phyloP scores from a whole-genome alignment of 2,888 invertebrate genomes.

The Rhamnusium bicolor region DNA sequence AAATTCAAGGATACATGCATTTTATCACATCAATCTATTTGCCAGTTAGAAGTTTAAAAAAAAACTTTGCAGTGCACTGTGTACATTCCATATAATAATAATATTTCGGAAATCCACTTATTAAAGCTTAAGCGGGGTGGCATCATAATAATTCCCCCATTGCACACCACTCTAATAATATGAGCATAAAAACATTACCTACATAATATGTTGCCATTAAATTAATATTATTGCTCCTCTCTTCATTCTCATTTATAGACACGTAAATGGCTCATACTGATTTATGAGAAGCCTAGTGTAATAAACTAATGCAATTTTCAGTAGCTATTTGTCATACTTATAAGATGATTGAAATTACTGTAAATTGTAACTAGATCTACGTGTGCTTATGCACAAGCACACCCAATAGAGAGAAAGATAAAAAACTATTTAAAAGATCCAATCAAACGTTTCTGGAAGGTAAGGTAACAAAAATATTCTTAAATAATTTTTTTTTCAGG shows the following conservation, averaged over 20 bases:
- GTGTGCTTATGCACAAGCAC: too few species aligned
- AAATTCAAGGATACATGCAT: too few species aligned
- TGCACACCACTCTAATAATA: conserved; percentile 3
- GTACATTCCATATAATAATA: neutral
- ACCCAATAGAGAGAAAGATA: too few species aligned
- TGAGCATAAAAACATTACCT: conserved; percentile 25
- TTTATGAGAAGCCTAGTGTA: conserved; percentile 52
- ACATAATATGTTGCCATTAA: conserved; percentile 64
- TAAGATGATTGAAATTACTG: neutral
- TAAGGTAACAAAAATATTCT: too few species aligned
- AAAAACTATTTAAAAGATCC: too few species aligned
- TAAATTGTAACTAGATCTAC: neutral
- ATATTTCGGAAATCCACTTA: neutral
- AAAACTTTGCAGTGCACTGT: neutral
- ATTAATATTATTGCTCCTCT: conserved; percentile 65
- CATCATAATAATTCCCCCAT: conserved; percentile 16
- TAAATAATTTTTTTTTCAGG: too few species aligned
- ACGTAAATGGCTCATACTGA: conserved; percentile 40
- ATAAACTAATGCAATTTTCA: conserved; percentile 63
- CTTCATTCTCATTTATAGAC: conserved; percentile 50
- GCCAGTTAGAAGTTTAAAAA: neutral
- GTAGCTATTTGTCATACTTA: conserved; percentile 51
- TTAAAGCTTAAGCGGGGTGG: neutral
- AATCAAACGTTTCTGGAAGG: too few species aligned
- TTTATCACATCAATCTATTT: too few species aligned